Percentiles rank a stretch among this genome's conserved stretches.
These are phyloP conservation scores for Cerastoderma edule DNA, from an alignment of 2,888 invertebrate species.

Conservation along the genomic window DNA sequence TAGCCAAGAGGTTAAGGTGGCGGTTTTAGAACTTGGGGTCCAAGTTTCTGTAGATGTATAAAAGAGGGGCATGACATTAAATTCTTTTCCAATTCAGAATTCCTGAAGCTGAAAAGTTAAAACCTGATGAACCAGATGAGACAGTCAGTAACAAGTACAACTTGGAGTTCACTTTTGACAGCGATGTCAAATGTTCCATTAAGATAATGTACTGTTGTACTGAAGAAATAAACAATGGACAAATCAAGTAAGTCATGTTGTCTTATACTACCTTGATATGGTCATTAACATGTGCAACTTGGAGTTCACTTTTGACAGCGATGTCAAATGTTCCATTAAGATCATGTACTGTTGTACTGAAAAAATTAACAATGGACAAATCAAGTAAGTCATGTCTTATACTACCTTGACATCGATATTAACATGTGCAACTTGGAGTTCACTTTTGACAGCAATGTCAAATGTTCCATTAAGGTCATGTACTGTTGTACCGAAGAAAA, in stretches of 20 bases:
- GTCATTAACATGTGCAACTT: constrained; percentile 90
- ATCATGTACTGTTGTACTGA: constrained; percentile 98
- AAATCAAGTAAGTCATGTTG: constrained; percentile 91
- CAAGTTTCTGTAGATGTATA: too few relatives aligned
- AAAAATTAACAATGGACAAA: constrained; percentile 92
- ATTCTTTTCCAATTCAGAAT: too few relatives aligned
- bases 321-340: constrained; percentile 96
- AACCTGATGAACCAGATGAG: constrained; percentile 49
- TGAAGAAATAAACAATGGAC: constrained; percentile 94
- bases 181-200: constrained; percentile 96
- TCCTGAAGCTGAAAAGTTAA: constrained; percentile 60
- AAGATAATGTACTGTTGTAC: constrained; percentile 97
- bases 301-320: constrained; percentile 98
- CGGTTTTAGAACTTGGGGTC: too few relatives aligned
- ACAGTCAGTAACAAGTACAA: constrained; percentile 88
- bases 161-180: constrained; percentile 98
- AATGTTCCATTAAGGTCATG: constrained; percentile 96
- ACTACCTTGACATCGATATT: too few relatives aligned
- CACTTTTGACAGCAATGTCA: constrained; percentile 97
- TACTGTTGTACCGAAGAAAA: constrained; percentile 98
- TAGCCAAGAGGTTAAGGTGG: too few relatives aligned
- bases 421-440: constrained; percentile 96
- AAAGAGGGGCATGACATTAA: too few relatives aligned
- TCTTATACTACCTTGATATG: too few relatives aligned
- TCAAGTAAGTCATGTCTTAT: constrained; percentile 11